A percentile compares a stretch with the other conserved stretches of the same genome.
Evolutionary conservation across 2,113 vertebrate species (phyloP).

Genomic region (Lipotes vexillifer): DNA sequence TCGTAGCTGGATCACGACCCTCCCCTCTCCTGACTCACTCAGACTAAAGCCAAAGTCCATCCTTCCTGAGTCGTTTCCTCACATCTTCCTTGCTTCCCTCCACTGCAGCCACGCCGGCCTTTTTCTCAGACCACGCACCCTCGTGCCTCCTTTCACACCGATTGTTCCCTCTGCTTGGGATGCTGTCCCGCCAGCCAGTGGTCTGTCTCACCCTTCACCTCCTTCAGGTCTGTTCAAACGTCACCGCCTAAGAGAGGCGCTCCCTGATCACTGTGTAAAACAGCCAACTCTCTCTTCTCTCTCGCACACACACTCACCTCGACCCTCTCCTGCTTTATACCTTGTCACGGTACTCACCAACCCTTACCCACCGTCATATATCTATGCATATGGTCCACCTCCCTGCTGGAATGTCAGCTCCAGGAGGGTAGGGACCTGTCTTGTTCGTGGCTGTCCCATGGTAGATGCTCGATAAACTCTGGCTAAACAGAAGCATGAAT

Average conservation of each 20-base stretch:
- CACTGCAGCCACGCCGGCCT: not conserved
- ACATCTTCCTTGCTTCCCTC: not conserved
- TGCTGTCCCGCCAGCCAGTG: not conserved
- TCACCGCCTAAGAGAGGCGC: not conserved
- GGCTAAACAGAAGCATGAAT: not conserved
- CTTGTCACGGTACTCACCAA: fast-evolving
- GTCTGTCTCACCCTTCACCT: not conserved
- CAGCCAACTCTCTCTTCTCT: not conserved
- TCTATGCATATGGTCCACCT: not conserved
- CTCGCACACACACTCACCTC: not conserved
- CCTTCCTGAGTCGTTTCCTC: not conserved
- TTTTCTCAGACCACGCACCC: not conserved
- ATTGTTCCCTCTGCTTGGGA: not conserved
- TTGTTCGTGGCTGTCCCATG: not conserved
- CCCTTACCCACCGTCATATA: fast-evolving
- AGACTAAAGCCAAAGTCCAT: not conserved
- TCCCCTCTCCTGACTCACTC: not conserved
- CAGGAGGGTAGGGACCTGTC: too few species aligned
- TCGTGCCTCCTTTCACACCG: fast-evolving
- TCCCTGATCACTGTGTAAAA: fast-evolving
- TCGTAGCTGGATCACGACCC: not conserved
- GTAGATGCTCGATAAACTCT: not conserved
- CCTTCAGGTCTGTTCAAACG: not conserved
- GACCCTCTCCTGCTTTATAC: not conserved
- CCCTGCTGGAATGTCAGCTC: not conserved